A percentile compares a stretch with the other conserved stretches of the same genome.
Evolutionary conservation across 2,113 vertebrate genomes (phyloP).

Genomic region (Gopherus evgoodei): DNA sequence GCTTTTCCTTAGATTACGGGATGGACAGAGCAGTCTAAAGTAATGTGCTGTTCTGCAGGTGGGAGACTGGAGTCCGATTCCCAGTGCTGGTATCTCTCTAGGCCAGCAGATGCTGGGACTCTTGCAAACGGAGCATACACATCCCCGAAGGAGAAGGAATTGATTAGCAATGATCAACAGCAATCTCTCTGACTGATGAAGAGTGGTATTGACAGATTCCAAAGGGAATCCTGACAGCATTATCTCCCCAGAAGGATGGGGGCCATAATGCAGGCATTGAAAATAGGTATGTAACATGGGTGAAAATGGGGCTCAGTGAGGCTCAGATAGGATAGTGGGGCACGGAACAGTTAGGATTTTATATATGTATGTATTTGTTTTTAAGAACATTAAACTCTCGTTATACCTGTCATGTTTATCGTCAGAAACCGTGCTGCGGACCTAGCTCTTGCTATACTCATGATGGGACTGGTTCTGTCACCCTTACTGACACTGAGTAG

Average conservation of each 20-base stretch:
- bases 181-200: conserved; percentile 10
- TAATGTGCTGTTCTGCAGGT: background rate
- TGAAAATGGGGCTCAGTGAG: background rate
- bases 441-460: background rate
- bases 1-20: background rate
- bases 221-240: background rate
- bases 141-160: background rate
- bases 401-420: background rate
- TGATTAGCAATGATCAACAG: conserved; percentile 24
- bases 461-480: background rate
- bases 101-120: background rate
- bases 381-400: background rate
- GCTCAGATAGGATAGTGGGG: background rate
- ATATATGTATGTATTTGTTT: background rate
- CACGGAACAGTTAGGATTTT: background rate
- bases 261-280: background rate
- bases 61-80: background rate
- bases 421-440: accelerated
- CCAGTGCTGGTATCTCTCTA: background rate
- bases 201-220: background rate
- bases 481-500: background rate
- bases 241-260: background rate
- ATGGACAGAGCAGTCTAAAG: background rate
- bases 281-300: background rate
- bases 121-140: background rate